phyloP scores from a whole-genome alignment of 2,113 vertebrate genomes.

The Corythaixoides concolor region DNA sequence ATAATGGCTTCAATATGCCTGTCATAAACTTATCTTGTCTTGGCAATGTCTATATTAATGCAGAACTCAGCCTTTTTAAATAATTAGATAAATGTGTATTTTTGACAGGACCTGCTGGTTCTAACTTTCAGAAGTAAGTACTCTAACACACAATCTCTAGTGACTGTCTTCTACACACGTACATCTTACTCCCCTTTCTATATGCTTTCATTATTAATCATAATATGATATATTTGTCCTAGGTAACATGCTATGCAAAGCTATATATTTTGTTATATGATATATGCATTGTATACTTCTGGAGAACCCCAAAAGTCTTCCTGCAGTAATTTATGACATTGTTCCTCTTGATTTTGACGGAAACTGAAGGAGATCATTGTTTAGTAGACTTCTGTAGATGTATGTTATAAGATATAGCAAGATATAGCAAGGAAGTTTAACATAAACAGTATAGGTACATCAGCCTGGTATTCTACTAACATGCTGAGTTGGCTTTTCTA shows the following conservation, averaged over 20 bases:
- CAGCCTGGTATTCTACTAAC: neutral
- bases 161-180: neutral
- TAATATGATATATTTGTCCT: neutral
- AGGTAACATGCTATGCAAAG: neutral
- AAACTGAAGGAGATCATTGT: neutral
- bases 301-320: neutral
- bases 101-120: constrained; percentile 27
- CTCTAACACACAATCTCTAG: neutral
- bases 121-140: neutral
- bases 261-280: neutral
- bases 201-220: neutral
- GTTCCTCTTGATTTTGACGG: neutral
- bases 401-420: neutral
- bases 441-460: neutral
- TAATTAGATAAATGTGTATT: constrained; percentile 47
- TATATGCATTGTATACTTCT: neutral
- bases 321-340: neutral
- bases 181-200: neutral
- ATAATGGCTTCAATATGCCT: constrained; percentile 54
- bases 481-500: neutral
- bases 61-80: constrained; percentile 38
- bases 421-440: neutral
- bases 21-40: constrained; percentile 50
- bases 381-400: neutral
- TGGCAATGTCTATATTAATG: constrained; percentile 1